Conservation (phyloP, 2,113 vertebrate genomes). For the Vulpes lagopus region DNA sequence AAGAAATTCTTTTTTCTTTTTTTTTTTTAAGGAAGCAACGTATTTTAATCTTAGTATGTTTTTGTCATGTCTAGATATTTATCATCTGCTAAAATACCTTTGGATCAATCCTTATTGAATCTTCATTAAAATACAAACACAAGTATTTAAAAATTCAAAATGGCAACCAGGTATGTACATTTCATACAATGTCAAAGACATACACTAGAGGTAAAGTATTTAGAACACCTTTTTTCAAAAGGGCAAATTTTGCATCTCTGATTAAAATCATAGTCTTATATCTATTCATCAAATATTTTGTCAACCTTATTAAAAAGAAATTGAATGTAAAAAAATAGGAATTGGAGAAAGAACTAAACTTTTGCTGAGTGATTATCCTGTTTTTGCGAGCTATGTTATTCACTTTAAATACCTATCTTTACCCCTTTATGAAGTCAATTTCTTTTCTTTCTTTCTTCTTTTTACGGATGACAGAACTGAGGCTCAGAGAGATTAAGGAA, state of each 20-base stretch:
- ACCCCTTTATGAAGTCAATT: neutral
- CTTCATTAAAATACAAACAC: conserved; percentile 11
- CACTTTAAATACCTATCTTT: neutral
- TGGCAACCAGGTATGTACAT: neutral
- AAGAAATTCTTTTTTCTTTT: conserved; percentile 76
- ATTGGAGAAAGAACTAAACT: neutral
- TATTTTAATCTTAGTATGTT: conserved; percentile 35
- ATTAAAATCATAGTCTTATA: conserved; percentile 39
- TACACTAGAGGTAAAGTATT: neutral
- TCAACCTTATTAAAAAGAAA: conserved; percentile 5
- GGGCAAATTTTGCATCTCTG: neutral
- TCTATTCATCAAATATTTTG: conserved; percentile 1
- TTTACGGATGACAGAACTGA: neutral
- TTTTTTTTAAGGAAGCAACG: conserved; percentile 53
- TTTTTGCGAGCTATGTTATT: neutral
- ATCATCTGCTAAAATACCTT: conserved; percentile 7
- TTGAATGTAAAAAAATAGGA: neutral
- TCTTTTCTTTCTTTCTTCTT: neutral
- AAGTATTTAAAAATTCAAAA: conserved; percentile 44
- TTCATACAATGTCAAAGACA: neutral
- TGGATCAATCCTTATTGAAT: neutral
- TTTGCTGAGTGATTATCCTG: neutral
- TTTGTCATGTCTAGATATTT: conserved; percentile 71
- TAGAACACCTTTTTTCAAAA: conserved; percentile 33
- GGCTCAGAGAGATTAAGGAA: neutral